Conservation (phyloP, 2,797 vertebrate species). For the Syngnathus acus region DNA sequence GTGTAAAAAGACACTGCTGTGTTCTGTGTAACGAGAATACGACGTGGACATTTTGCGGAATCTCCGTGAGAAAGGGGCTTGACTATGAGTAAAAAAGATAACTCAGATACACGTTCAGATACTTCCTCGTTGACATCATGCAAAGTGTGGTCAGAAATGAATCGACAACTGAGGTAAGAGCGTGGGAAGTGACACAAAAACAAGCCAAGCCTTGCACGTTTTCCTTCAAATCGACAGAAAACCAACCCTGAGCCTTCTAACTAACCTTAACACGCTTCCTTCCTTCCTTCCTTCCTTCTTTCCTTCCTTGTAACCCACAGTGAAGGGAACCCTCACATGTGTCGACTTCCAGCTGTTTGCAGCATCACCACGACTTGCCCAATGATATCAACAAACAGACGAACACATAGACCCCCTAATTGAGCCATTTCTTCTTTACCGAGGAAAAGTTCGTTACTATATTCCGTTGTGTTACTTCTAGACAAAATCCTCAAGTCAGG, state of each 20-base stretch:
- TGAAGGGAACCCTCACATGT: neutral
- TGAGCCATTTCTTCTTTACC: neutral
- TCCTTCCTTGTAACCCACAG: neutral
- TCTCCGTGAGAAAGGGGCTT: neutral
- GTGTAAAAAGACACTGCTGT: neutral
- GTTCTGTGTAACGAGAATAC: neutral
- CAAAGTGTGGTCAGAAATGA: neutral
- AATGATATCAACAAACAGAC: neutral
- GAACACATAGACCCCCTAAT: neutral
- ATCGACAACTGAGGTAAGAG: neutral
- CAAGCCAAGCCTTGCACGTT: neutral
- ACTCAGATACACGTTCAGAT: neutral
- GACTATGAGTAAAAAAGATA: neutral
- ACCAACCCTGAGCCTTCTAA: neutral
- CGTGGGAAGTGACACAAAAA: neutral
- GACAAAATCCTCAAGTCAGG: neutral
- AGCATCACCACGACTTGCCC: conserved; percentile 28
- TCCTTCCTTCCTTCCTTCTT: neutral
- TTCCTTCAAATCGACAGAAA: neutral
- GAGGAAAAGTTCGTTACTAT: neutral
- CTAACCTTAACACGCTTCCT: neutral
- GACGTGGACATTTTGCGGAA: neutral
- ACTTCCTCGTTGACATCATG: neutral
- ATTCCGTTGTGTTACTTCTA: neutral
- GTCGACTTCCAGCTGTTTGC: conserved; percentile 50